phyloP scores from a whole-genome alignment of 2,797 vertebrate genomes.

The Pantherophis alleghaniensis region DNA sequence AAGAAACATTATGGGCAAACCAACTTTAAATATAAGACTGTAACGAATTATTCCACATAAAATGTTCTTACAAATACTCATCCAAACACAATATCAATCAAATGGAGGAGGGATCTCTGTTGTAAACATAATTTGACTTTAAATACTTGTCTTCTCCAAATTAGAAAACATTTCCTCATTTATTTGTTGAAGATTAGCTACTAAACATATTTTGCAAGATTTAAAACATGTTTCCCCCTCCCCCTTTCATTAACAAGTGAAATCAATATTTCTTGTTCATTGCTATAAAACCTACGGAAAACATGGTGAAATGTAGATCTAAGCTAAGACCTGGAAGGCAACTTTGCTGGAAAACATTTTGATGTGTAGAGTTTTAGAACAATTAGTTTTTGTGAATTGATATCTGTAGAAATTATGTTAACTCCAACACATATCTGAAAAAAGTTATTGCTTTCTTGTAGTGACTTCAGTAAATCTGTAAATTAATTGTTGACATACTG shows the following conservation, averaged over 20 bases:
- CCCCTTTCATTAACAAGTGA: not conserved
- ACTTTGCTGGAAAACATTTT: not conserved
- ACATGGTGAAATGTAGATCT: not conserved
- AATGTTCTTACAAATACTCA: not conserved
- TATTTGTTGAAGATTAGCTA: not conserved
- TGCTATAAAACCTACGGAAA: not conserved
- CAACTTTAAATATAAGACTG: not conserved
- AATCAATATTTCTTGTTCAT: not conserved
- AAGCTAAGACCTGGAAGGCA: not conserved
- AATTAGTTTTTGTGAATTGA: not conserved
- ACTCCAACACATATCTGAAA: too few species aligned
- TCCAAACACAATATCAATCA: not conserved
- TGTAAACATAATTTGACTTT: not conserved
- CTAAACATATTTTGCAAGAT: not conserved
- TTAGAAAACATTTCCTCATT: not conserved
- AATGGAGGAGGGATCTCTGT: not conserved
- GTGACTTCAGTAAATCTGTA: not conserved
- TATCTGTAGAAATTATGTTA: not conserved
- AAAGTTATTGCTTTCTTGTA: not conserved
- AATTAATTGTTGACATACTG: not conserved
- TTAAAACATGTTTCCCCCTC: not conserved
- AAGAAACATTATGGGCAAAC: not conserved
- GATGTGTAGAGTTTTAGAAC: conserved; percentile 9
- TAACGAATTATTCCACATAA: not conserved
- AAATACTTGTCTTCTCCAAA: not conserved